Percentiles rank a stretch among this genome's conserved stretches.
Evolutionary conservation across 2,113 vertebrate genomes (phyloP).

Genomic region (Tetrax tetrax): DNA sequence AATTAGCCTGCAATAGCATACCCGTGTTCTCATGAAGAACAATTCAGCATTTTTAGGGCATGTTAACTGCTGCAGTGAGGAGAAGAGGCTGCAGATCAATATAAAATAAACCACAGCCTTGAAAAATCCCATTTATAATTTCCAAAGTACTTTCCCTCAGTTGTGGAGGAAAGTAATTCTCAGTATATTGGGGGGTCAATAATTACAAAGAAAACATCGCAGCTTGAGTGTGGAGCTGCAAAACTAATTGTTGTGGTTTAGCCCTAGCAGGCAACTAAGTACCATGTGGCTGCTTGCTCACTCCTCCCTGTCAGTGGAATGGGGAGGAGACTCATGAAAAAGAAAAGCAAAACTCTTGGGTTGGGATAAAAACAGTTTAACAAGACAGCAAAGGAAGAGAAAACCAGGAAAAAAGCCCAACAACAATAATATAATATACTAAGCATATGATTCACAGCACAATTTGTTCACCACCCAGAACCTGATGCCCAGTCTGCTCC

Average conservation of each 20-base stretch:
- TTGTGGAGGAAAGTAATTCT: not conserved
- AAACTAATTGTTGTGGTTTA: not conserved
- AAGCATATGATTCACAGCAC: too few species aligned
- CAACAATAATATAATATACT: too few species aligned
- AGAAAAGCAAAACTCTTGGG: too few species aligned
- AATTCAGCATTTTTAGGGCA: constrained; percentile 41
- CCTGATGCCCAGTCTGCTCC: too few species aligned
- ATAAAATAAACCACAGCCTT: not conserved
- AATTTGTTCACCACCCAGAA: too few species aligned
- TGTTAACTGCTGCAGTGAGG: constrained; percentile 25
- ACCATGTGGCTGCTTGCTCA: too few species aligned
- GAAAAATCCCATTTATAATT: not conserved
- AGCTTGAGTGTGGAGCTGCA: not conserved
- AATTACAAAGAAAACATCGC: not conserved
- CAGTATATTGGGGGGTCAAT: fast-evolving
- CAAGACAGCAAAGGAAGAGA: too few species aligned
- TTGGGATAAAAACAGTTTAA: too few species aligned
- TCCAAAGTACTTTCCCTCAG: not conserved
- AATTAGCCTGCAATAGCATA: constrained; percentile 26
- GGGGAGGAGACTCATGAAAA: too few species aligned
- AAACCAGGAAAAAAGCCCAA: too few species aligned
- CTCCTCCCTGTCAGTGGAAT: too few species aligned
- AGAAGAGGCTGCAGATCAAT: constrained; percentile 13
- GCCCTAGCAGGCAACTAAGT: too few species aligned
- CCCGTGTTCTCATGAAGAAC: constrained; percentile 31